phyloP scores from a whole-genome alignment of 2,888 invertebrate genomes.

The Aelia acuminata region DNA sequence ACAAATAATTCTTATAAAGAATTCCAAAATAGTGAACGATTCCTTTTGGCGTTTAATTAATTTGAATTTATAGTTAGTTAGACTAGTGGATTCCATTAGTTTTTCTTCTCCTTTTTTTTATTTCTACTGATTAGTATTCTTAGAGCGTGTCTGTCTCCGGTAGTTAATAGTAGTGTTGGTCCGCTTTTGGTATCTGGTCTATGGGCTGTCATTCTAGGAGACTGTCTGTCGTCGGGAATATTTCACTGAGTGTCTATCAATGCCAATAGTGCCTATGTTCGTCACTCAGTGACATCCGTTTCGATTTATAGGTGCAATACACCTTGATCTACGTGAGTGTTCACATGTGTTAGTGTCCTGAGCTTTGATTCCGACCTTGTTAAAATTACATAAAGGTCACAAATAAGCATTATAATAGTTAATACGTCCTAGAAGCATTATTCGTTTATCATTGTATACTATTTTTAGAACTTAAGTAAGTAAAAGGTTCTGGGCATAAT shows the following conservation, averaged over 20 bases:
- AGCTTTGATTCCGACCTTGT: background rate
- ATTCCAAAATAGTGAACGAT: background rate
- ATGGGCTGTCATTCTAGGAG: background rate
- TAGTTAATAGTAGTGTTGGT: slow-evolving; percentile 28
- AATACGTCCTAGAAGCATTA: background rate
- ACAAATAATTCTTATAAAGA: background rate
- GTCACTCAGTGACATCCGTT: slow-evolving; percentile 17
- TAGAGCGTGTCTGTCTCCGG: background rate
- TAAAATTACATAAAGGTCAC: background rate
- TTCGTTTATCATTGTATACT: no score
- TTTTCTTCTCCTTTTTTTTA: background rate
- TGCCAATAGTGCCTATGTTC: slow-evolving; percentile 29
- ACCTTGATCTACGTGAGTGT: background rate
- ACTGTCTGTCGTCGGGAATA: background rate
- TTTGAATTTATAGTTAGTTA: slow-evolving; percentile 3
- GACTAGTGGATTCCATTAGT: background rate
- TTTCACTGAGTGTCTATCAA: slow-evolving; percentile 33
- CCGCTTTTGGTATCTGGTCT: slow-evolving; percentile 32
- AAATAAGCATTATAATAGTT: background rate
- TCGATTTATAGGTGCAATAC: slow-evolving; percentile 5
- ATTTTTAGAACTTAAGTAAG: no score
- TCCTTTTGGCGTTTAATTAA: background rate
- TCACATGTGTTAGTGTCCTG: background rate
- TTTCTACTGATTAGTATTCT: slow-evolving; percentile 25
- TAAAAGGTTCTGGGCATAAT: no score